Evolutionary conservation across 1,140 invertebrate genomes (phyloP).

Genomic region (Cydia fagiglandana): DNA sequence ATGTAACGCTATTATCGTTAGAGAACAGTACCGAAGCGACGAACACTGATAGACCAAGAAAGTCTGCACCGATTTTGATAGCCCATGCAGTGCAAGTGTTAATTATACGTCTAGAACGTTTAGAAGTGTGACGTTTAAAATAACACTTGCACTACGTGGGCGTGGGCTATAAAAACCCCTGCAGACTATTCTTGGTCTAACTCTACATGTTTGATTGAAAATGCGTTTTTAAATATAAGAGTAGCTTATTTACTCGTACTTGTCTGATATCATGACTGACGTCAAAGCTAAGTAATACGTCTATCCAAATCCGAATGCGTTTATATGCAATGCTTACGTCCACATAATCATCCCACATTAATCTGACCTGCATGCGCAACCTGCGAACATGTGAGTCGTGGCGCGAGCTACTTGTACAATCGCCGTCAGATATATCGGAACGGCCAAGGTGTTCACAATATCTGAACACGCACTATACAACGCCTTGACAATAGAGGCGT

Average conservation of each 20-base stretch:
- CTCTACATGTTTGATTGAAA: background rate
- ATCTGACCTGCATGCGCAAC: background rate
- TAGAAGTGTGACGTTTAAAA: no score
- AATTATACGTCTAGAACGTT: no score
- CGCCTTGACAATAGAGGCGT: no score
- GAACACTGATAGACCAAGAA: no score
- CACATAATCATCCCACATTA: background rate
- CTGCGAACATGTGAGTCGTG: background rate
- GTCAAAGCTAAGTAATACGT: constrained; percentile 2
- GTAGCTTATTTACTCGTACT: background rate
- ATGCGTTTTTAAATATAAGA: background rate
- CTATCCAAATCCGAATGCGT: background rate
- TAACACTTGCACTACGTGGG: no score
- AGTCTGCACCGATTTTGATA: no score
- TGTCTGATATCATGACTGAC: background rate
- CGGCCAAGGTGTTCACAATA: no score
- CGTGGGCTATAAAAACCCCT: no score
- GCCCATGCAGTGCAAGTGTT: no score
- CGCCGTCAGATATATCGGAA: no score
- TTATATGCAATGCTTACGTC: background rate
- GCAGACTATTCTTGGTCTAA: no score
- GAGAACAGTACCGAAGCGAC: background rate
- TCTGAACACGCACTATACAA: no score
- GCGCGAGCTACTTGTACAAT: background rate
- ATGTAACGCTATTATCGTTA: background rate